Evolutionary conservation across 2,888 invertebrate genomes (phyloP), one percentile per base, ranked within the genome.

Genomic region (Pollenia griseotomentosa): DNA sequence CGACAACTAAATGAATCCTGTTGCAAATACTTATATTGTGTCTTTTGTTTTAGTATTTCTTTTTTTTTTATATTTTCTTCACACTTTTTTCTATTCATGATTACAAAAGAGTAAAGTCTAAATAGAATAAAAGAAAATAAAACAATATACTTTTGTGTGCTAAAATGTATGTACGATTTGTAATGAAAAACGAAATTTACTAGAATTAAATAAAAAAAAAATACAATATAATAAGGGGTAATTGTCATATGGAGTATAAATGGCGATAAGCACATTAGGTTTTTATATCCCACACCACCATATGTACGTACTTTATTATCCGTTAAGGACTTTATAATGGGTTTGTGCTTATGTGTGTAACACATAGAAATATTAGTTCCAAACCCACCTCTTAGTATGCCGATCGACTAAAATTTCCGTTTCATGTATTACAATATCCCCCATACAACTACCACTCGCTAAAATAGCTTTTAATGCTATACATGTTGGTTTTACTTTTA

Each of bases 1-100:
- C 83, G 77, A 83, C 80, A 86, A 83, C 86, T 65, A 86, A 86
- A 83, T 83, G 86, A 87, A 84, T 87, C 81, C 84, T 84, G 81
- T 87, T 87, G 73, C 81, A 84, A 81, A 84, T 75, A 73, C 87
- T 66, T 75, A 61, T 75, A 23, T 68, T 75, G 51, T 55, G 53
- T n/a, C 55, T 70, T 83, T 68, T 75, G 82, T 75, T 75, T 70
- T 55, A 46, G 53, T 14, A 68, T 44, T 74, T 81, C 14, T 66
- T 63, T 55, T 44, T 55, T 44, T 16, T n/a, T 23, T 14, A 46
- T 23, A 11, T 79, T 33, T 2, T 53, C 4, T 61, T 19, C 19
- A 33, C 19, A 33, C 16, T 55, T 57, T 55, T 12, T 46, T 42
- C n/a, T 63, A 8, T 71, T 77, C 44, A 42, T 51, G 33, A 51